Percentiles rank a stretch among this genome's conserved stretches.
Conservation (phyloP, 2,888 invertebrate genomes). For the Carpatolechia fugitivella region DNA sequence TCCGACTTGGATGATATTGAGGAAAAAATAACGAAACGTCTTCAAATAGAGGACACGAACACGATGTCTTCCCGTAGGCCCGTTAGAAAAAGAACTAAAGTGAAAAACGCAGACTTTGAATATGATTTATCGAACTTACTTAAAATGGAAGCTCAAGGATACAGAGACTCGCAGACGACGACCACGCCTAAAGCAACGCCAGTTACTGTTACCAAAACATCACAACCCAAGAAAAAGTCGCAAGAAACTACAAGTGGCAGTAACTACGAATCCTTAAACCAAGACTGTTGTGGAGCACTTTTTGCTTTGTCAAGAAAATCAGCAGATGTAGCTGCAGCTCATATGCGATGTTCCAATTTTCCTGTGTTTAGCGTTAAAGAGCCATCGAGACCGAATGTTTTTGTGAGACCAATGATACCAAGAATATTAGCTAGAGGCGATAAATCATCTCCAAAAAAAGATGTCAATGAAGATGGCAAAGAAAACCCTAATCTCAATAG, state of each 20-base stretch:
- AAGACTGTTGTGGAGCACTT: constrained; percentile 62
- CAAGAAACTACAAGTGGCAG: constrained; percentile 32
- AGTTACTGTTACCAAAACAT: neutral
- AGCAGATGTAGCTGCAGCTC: constrained; percentile 52
- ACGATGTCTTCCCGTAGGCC: constrained; percentile 74
- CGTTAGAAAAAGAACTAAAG: constrained; percentile 82
- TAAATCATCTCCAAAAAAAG: constrained; percentile 64
- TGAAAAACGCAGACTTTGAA: constrained; percentile 84
- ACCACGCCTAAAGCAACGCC: constrained; percentile 31
- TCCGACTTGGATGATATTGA: constrained; percentile 67
- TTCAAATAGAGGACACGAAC: constrained; percentile 28
- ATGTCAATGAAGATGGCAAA: constrained; percentile 53
- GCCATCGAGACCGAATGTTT: constrained; percentile 41
- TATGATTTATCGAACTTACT: constrained; percentile 82
- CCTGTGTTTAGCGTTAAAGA: constrained; percentile 40
- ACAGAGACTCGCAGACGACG: constrained; percentile 56
- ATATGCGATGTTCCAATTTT: constrained; percentile 50
- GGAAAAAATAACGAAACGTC: constrained; percentile 49
- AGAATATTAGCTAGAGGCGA: constrained; percentile 48
- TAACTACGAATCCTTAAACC: constrained; percentile 49
- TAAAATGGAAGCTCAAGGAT: constrained; percentile 74
- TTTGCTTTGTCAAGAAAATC: constrained; percentile 55
- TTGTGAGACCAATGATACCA: constrained; percentile 62
- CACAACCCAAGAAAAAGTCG: constrained; percentile 48
- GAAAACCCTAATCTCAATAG: constrained; percentile 84